These are phyloP conservation scores for Neodiprion pinetum DNA, from an alignment of 1,140 invertebrate genomes.

Conservation along the genomic window DNA sequence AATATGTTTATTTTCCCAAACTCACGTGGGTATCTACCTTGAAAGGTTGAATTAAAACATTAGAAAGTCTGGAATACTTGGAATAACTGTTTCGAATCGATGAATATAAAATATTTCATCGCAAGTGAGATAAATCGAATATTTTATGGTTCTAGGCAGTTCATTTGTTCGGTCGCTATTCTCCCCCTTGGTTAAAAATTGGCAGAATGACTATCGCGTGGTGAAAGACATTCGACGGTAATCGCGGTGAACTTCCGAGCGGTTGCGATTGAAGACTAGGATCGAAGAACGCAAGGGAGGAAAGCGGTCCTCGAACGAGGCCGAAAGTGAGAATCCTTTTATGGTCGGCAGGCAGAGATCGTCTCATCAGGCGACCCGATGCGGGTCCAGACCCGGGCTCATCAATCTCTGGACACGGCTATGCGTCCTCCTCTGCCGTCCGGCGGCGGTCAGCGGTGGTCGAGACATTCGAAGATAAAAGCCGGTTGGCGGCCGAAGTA, in stretches of 20 bases:
- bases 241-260: background rate
- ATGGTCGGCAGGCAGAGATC: background rate
- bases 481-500: background rate
- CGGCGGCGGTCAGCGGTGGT: background rate
- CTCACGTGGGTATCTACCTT: too few species aligned
- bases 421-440: background rate
- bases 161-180: too few species aligned
- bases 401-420: background rate
- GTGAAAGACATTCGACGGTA: background rate
- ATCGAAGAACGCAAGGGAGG: background rate
- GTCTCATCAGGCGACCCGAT: constrained; percentile 2
- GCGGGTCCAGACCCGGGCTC: background rate
- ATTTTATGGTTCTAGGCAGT: too few species aligned
- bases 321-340: background rate
- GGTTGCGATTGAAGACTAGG: background rate
- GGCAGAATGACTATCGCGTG: too few species aligned
- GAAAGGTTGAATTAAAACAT: too few species aligned
- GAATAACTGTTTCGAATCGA: too few species aligned
- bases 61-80: too few species aligned
- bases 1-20: too few species aligned
- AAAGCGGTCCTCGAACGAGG: background rate
- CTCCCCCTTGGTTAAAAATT: too few species aligned
- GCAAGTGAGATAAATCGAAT: too few species aligned
- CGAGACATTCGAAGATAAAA: background rate
- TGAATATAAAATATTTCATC: too few species aligned